phyloP scores from a whole-genome alignment of 2,797 vertebrate genomes.

The Myotis vivesi region DNA sequence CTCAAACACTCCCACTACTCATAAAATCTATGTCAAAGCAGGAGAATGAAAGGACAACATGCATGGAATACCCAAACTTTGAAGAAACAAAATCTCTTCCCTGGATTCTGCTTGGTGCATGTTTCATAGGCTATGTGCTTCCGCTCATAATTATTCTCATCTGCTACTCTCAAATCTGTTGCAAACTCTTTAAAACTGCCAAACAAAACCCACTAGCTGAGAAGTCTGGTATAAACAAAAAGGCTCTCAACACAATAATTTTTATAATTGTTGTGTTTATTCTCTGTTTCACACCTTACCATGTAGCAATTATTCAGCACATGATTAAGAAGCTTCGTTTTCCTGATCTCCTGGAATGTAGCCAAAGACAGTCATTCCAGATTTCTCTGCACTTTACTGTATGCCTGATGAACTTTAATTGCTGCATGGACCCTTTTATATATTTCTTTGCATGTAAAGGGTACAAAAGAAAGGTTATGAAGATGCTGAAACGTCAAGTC shows the following conservation, averaged over 20 bases:
- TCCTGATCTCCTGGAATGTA: conserved; percentile 82
- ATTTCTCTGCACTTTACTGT: conserved; percentile 94
- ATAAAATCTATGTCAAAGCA: conserved; percentile 85
- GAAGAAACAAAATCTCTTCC: conserved; percentile 89
- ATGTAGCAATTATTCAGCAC: conserved; percentile 93
- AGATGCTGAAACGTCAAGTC: conserved; percentile 90
- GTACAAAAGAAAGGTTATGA: conserved; percentile 95
- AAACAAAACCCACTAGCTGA: conserved; percentile 93
- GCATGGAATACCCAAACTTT: conserved; percentile 98
- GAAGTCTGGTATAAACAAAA: conserved; percentile 93
- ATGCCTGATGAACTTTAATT: conserved; percentile 96
- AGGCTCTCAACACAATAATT: conserved; percentile 94
- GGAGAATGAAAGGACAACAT: conserved; percentile 87
- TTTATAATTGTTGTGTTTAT: conserved; percentile 95
- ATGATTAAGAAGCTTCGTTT: conserved; percentile 92
- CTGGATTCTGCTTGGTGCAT: conserved; percentile 90
- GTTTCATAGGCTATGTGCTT: conserved; percentile 90
- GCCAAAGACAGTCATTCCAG: conserved; percentile 89
- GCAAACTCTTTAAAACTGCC: conserved; percentile 90
- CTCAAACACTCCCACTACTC: conserved; percentile 93
- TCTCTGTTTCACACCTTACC: conserved; percentile 95
- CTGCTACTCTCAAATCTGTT: conserved; percentile 93
- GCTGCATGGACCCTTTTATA: conserved; percentile 96
- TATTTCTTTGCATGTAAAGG: conserved; percentile 99
- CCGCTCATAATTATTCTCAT: conserved; percentile 91